Base-by-base conservation (phyloP, 2,113 vertebrate species). In the Empidonax alnorum region DNA sequence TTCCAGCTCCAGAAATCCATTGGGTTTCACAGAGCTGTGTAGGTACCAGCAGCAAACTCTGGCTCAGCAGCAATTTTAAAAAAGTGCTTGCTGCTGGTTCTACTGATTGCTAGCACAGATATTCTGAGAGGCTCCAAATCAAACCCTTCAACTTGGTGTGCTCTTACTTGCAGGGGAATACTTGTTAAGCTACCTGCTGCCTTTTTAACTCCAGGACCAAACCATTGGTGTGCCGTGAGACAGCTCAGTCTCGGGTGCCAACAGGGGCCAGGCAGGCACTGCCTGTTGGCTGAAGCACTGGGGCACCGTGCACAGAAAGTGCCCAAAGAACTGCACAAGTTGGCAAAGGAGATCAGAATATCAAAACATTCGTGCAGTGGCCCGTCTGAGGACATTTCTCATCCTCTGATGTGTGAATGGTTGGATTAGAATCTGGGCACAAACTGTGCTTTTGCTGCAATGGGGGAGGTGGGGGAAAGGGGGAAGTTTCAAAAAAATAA, bases 401-500 rank as follows among this genome's bases (percentile, higher is more conserved):
- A 84, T 61, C 77, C 81, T 84, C 66, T 79, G 53, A 79, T 61
- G 62, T n/a, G 69, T 30, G 59, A 84, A 72, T 1, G 84, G 61
- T 37, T 92, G 21, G 23, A 89, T 91, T 47, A 65, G 68, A 91
- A 75, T 65, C 87, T 42, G 62, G 42, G 69, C 93, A 92, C 80
- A 86, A 63, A 0, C 7, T 17, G 41, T 71, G 35, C 65, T 92
- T 88, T n/a, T 65, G 90, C 24, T 78, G 88, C 50, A 91, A 42
- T 35, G 47, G 2, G 46, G 0, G 0, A 3, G 8, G 17, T 27
- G 2, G 7, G 9, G 33, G 10, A 11, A 39, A 22, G 21, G 11
- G 11, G 24, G 33, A 24, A 33, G 17, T 20, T 42, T 44, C 13
- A 12, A 27, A 55, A 53, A 84, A 49, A 79, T 18, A 28, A 68